Base-by-base conservation (phyloP, 2,888 invertebrate genomes). In the Sarcophaga carnaria region DNA sequence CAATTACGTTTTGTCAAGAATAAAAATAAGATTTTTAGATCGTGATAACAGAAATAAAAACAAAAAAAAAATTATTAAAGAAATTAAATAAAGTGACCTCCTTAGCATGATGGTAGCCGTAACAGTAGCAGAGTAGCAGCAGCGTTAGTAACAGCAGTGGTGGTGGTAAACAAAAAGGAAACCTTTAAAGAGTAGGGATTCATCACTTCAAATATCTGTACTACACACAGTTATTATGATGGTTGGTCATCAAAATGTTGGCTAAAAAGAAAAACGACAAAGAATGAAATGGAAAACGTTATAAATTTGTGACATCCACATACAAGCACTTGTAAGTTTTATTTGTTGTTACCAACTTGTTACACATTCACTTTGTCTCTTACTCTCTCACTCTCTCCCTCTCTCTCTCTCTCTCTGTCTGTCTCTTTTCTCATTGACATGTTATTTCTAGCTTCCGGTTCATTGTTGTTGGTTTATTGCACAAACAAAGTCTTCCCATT, bases 21-120 rank as follows among this genome's bases (percentile, higher is more conserved):
- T 78, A n/a, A 80, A 81, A 70, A 69, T 66, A 84, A 87, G 87
- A 87, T 87, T 87, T 87, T 71, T 79, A 71, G 79, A 84, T 87
- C 79, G 71, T 79, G 87, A 87, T 87, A 87, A 87, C 70, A 70
- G 14, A 62, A 27, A 62, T 37, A 45, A 37, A 37, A 0, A 37
- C 62, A 11, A 25, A 10, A 67, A 71, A 45, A 79, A 17, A 70
- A 81, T 67, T 60, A 77, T 17, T 71, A 69, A 59, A 20, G 72
- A 17, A 70, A 81, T 67, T 60, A 77, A 20, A 49, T 49, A 25
- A 64, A 63, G 64, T 67, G 37, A 74, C 54, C 20, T 64, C 54
- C 20, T 64, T 70, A 71, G 76, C 62, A 80, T 80, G 84, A 17
- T 80, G 84, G 84, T 76, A 63, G 83, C 63, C 20, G 59, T 79